Conservation (phyloP, 2,113 vertebrate genomes). For the Halichoeres trimaculatus region DNA sequence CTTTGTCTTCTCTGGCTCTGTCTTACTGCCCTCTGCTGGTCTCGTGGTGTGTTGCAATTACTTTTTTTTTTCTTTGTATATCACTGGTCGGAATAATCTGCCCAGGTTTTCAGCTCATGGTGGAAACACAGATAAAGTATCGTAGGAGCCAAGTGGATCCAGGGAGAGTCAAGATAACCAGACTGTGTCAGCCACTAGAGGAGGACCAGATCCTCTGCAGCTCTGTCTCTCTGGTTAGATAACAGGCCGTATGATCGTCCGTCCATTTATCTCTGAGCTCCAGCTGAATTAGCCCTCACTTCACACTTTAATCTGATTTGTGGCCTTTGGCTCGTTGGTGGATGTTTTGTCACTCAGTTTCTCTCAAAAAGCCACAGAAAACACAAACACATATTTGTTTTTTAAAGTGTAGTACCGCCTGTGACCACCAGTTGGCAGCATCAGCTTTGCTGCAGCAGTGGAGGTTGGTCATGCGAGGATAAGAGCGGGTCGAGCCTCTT, state of each 20-base stretch:
- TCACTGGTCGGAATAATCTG: too few species aligned
- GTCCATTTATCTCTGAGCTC: constrained; percentile 51
- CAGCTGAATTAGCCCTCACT: too few species aligned
- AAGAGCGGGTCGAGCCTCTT: constrained; percentile 24
- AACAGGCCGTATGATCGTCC: constrained; percentile 63
- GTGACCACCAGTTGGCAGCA: constrained; percentile 52
- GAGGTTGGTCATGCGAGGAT: constrained; percentile 32
- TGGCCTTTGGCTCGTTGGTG: constrained; percentile 55
- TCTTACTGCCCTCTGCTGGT: too few species aligned
- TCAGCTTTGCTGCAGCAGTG: constrained; percentile 4
- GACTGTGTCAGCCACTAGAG: too few species aligned
- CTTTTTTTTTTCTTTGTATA: too few species aligned
- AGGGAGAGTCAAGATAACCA: too few species aligned
- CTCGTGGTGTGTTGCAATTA: too few species aligned
- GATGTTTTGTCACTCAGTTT: constrained; percentile 24
- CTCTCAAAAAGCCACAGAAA: neutral
- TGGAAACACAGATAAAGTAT: too few species aligned
- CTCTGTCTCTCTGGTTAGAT: constrained; percentile 37
- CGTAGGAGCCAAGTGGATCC: too few species aligned
- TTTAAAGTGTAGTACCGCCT: constrained; percentile 30
- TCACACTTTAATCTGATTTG: constrained; percentile 72
- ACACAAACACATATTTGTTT: neutral
- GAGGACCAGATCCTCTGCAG: neutral
- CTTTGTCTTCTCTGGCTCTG: too few species aligned
- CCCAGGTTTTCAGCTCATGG: too few species aligned